Conservation (phyloP, 2,888 invertebrate species). For the Odontocerum albicorne region DNA sequence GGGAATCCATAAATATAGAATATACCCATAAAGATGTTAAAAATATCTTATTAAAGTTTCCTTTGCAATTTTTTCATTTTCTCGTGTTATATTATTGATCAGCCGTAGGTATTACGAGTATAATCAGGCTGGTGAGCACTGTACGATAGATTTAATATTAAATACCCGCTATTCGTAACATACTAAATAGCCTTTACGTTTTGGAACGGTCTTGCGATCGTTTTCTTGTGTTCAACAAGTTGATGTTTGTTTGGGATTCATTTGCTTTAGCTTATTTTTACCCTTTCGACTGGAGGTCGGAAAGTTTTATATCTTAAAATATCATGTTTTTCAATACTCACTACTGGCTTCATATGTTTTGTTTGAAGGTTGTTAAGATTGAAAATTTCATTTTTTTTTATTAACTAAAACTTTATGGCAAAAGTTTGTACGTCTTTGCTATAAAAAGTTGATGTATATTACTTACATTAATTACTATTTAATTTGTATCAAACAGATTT, state of each 20-base stretch:
- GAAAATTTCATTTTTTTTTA: slow-evolving; percentile 15
- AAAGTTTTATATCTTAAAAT: not conserved
- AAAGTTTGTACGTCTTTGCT: slow-evolving; percentile 19
- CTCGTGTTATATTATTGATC: slow-evolving; percentile 9
- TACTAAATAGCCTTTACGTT: slow-evolving; percentile 17
- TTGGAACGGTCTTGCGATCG: slow-evolving; percentile 20
- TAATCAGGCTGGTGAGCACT: slow-evolving; percentile 21
- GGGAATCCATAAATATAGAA: slow-evolving; percentile 27
- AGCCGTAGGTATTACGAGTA: slow-evolving; percentile 14
- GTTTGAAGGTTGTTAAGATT: slow-evolving; percentile 22
- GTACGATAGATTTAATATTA: slow-evolving; percentile 23
- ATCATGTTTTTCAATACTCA: slow-evolving; percentile 23
- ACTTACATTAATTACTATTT: slow-evolving; percentile 18
- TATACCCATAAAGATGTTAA: slow-evolving; percentile 18
- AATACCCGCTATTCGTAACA: slow-evolving; percentile 23
- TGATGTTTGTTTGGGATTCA: slow-evolving; percentile 28
- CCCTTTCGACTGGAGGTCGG: slow-evolving; percentile 7
- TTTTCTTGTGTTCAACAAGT: slow-evolving; percentile 21
- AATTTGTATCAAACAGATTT: slow-evolving; percentile 26
- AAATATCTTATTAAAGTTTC: slow-evolving; percentile 17
- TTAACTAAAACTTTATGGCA: slow-evolving; percentile 21
- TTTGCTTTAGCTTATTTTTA: slow-evolving; percentile 30
- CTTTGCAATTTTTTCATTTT: slow-evolving; percentile 17
- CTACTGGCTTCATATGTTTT: slow-evolving; percentile 24
- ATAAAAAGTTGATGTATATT: slow-evolving; percentile 19